Conservation (phyloP, 2,113 vertebrate genomes). For the Atlantisia rogersi region DNA sequence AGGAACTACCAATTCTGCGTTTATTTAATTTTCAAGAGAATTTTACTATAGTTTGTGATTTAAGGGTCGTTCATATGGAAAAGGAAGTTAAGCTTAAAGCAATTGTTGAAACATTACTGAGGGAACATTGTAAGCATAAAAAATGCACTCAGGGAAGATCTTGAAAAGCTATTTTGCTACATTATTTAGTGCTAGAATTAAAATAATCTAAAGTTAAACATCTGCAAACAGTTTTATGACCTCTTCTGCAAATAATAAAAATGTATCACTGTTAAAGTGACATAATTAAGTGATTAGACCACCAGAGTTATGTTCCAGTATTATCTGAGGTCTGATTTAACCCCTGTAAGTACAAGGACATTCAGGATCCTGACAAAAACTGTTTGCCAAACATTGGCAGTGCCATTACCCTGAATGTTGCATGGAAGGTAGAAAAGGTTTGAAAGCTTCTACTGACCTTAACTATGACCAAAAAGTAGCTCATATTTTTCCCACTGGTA, state of each 20-base stretch:
- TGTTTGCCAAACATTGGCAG: not conserved
- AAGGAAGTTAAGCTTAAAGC: not conserved
- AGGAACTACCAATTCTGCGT: slow-evolving; percentile 28
- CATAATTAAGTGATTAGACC: not conserved
- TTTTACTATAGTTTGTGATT: slow-evolving; percentile 22
- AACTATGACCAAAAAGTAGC: not conserved
- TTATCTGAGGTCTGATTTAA: not conserved
- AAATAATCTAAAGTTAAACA: slow-evolving; percentile 16
- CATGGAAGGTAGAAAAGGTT: not conserved
- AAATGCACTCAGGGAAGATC: not conserved
- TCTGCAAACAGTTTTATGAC: not conserved
- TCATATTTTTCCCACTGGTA: not conserved
- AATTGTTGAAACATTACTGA: not conserved
- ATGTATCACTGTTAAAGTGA: not conserved
- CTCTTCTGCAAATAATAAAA: slow-evolving; percentile 32
- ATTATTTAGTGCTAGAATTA: slow-evolving; percentile 23
- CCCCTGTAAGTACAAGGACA: not conserved
- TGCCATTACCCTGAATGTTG: not conserved
- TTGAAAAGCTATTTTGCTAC: not conserved
- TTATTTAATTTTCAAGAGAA: slow-evolving; percentile 40
- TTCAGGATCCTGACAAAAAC: not conserved
- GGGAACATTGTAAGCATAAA: not conserved
- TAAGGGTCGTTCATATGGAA: not conserved
- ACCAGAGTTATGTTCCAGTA: slow-evolving; percentile 1
- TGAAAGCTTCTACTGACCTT: not conserved